Evolutionary conservation across 1,140 invertebrate species (phyloP).

Genomic region (Argopecten irradians): DNA sequence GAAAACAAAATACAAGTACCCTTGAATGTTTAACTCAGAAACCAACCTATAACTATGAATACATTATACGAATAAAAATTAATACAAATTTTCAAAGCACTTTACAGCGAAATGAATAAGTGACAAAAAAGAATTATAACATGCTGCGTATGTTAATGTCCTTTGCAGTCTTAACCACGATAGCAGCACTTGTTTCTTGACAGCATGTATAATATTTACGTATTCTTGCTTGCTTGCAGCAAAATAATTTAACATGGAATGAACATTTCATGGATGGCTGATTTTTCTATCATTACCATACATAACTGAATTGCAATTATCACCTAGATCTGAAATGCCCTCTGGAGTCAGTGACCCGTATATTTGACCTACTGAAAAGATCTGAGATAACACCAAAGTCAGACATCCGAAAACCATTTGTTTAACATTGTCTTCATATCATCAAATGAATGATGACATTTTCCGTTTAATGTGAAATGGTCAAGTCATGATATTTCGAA

Average conservation of each 20-base stretch:
- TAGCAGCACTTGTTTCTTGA: too few species aligned
- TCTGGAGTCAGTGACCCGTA: neutral
- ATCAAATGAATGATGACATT: neutral
- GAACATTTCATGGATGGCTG: neutral
- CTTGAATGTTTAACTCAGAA: too few species aligned
- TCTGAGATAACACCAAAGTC: neutral
- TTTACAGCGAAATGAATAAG: too few species aligned
- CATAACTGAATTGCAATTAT: neutral
- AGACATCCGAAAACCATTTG: neutral
- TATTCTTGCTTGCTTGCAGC: too few species aligned
- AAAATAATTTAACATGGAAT: neutral
- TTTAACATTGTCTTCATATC: neutral
- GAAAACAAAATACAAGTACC: too few species aligned
- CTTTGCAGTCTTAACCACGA: too few species aligned
- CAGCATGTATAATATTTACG: too few species aligned
- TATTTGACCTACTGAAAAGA: neutral
- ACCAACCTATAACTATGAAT: too few species aligned
- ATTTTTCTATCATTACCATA: neutral
- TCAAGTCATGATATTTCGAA: neutral
- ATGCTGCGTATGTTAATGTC: too few species aligned
- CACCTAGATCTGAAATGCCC: neutral
- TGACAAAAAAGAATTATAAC: too few species aligned
- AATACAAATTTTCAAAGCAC: too few species aligned
- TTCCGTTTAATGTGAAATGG: neutral
- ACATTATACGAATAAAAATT: too few species aligned